Evolutionary conservation across 2,888 invertebrate genomes (phyloP).

Genomic region (Drosophila nr. fundita): DNA sequence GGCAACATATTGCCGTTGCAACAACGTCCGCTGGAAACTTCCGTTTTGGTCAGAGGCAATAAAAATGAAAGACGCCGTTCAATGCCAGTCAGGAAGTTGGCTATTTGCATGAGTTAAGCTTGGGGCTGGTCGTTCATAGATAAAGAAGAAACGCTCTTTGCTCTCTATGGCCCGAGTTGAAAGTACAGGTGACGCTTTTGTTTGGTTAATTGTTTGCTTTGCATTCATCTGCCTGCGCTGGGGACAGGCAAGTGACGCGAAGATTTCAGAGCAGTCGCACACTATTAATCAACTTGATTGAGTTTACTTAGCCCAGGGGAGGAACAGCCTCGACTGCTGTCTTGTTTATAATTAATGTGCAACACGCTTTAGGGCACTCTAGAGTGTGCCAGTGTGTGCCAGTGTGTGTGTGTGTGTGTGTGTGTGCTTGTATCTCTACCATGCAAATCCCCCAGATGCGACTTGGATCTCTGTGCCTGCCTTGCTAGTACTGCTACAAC

Average conservation of each 20-base stretch:
- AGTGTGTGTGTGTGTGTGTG: too few relatives aligned
- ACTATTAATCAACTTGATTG: conserved; percentile 77
- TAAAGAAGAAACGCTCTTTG: conserved; percentile 26
- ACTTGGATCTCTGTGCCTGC: conserved; percentile 12
- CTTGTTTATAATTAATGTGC: conserved; percentile 76
- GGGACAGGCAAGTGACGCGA: conserved; percentile 46
- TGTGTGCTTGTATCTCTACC: conserved; percentile 6
- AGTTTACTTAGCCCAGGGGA: conserved; percentile 41
- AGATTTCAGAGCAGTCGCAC: conserved; percentile 58
- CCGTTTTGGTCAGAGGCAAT: conserved; percentile 66
- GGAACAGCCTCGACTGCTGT: conserved; percentile 42
- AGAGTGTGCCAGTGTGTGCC: conserved; percentile 1
- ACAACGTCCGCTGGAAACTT: conserved; percentile 38
- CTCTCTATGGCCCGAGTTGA: not conserved
- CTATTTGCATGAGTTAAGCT: conserved; percentile 63
- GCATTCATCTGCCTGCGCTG: conserved; percentile 44
- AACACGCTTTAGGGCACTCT: conserved; percentile 40
- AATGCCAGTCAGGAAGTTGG: conserved; percentile 56
- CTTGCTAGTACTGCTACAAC: not conserved
- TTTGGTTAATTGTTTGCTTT: conserved; percentile 73
- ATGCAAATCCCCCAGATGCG: conserved; percentile 70
- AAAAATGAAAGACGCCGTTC: conserved; percentile 63
- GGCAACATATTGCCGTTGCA: conserved; percentile 70
- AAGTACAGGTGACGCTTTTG: conserved; percentile 65
- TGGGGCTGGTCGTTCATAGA: conserved; percentile 38